phyloP scores from a whole-genome alignment of 2,888 invertebrate genomes.

The Hylaea fasciaria region DNA sequence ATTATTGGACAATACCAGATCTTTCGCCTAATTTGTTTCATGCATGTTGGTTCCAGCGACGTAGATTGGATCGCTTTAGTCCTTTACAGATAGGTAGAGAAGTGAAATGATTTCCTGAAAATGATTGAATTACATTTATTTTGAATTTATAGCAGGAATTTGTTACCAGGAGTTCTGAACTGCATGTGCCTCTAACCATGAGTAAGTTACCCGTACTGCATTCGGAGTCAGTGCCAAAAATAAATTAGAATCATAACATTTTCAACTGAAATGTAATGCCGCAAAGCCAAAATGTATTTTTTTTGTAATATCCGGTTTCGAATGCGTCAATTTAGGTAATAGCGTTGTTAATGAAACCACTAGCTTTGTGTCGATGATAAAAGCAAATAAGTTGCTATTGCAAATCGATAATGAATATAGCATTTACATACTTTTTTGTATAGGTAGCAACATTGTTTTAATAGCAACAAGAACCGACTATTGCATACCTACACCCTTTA shows the following conservation, averaged over 20 bases:
- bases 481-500: too few relatives aligned
- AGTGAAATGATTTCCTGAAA: neutral
- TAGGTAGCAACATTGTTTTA: too few relatives aligned
- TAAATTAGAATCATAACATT: conserved; percentile 21
- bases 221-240: conserved; percentile 23
- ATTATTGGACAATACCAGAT: too few relatives aligned
- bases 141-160: too few relatives aligned
- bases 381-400: too few relatives aligned
- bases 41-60: too few relatives aligned
- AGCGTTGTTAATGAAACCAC: neutral
- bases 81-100: neutral
- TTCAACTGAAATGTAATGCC: conserved; percentile 5
- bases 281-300: neutral
- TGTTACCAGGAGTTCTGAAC: conserved; percentile 6
- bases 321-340: too few relatives aligned
- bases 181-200: conserved; percentile 4
- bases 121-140: neutral
- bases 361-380: too few relatives aligned
- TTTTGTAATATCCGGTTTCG: neutral
- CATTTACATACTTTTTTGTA: too few relatives aligned
- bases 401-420: too few relatives aligned
- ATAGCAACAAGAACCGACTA: too few relatives aligned
- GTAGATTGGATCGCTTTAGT: neutral
- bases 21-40: too few relatives aligned
- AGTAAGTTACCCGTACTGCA: conserved; percentile 6